A percentile compares a stretch with the other conserved stretches of the same genome.
Evolutionary conservation across 1,140 invertebrate genomes (phyloP).

Genomic region (Atta texana): DNA sequence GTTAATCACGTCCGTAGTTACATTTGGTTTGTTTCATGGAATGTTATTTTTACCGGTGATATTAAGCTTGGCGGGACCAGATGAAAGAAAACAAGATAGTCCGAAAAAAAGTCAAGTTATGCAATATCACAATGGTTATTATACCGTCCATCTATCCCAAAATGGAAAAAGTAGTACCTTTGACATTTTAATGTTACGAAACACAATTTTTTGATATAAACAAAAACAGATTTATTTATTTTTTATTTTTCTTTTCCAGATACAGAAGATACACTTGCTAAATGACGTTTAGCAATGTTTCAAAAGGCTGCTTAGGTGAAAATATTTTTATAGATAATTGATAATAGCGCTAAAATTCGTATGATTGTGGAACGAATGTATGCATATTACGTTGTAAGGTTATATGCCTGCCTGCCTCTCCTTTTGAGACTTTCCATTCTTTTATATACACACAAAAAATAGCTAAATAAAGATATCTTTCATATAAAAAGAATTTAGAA

Average conservation of each 20-base stretch:
- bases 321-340: constrained; percentile 55
- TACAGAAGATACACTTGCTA: constrained; percentile 41
- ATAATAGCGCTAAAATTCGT: constrained; percentile 40
- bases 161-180: constrained; percentile 57
- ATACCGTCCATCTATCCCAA: constrained; percentile 68
- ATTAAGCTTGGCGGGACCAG: constrained; percentile 87
- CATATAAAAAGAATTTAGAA: constrained; percentile 20
- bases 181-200: not conserved
- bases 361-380: constrained; percentile 46
- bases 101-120: constrained; percentile 70
- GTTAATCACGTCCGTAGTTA: constrained; percentile 87
- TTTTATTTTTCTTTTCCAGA: constrained; percentile 54
- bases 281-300: constrained; percentile 53
- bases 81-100: constrained; percentile 70
- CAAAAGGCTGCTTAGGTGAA: constrained; percentile 72
- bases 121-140: constrained; percentile 78
- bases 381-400: constrained; percentile 36
- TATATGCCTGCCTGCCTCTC: constrained; percentile 32
- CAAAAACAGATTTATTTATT: constrained; percentile 23
- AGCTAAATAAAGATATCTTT: constrained; percentile 59
- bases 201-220: not conserved
- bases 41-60: constrained; percentile 87
- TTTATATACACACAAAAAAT: constrained; percentile 57
- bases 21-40: constrained; percentile 88
- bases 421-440: constrained; percentile 23